Conservation (phyloP, 2,888 invertebrate genomes). For the Scelioninae gen. 1 region DNA sequence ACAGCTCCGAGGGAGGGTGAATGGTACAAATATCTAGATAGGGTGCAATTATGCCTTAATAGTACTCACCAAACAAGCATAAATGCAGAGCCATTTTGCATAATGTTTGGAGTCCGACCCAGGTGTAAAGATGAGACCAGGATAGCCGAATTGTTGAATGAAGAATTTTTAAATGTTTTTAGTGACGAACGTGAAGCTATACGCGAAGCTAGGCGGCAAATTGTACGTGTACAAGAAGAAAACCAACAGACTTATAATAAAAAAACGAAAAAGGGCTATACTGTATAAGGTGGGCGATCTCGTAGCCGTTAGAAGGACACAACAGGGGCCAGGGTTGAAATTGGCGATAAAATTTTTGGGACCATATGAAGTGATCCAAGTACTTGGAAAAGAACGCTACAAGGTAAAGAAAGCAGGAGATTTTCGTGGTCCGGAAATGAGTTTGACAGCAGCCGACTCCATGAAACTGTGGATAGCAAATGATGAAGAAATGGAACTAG, state of each 20-base stretch:
- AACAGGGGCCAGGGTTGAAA: neutral
- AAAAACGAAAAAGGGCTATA: neutral
- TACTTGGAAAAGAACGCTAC: neutral
- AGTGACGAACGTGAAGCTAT: too few relatives aligned
- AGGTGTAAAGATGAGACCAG: too few relatives aligned
- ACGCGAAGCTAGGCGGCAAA: too few relatives aligned
- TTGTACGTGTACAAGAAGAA: neutral
- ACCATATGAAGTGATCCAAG: neutral
- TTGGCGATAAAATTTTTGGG: neutral
- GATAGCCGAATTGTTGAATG: too few relatives aligned
- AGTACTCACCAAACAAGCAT: neutral
- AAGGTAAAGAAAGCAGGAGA: neutral
- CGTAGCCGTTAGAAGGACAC: neutral
- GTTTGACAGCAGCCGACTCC: too few relatives aligned
- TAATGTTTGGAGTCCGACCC: too few relatives aligned
- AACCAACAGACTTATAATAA: neutral
- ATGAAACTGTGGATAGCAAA: too few relatives aligned
- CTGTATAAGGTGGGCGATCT: neutral
- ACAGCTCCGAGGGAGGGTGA: neutral
- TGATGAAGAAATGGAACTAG: too few relatives aligned
- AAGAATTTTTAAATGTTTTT: too few relatives aligned
- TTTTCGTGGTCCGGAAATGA: neutral
- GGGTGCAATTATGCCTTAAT: neutral
- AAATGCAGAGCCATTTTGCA: too few relatives aligned
- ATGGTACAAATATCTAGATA: neutral